These are phyloP conservation scores for Corella eumyota DNA, from an alignment of 23 tunicate species.

Conservation along the genomic window DNA sequence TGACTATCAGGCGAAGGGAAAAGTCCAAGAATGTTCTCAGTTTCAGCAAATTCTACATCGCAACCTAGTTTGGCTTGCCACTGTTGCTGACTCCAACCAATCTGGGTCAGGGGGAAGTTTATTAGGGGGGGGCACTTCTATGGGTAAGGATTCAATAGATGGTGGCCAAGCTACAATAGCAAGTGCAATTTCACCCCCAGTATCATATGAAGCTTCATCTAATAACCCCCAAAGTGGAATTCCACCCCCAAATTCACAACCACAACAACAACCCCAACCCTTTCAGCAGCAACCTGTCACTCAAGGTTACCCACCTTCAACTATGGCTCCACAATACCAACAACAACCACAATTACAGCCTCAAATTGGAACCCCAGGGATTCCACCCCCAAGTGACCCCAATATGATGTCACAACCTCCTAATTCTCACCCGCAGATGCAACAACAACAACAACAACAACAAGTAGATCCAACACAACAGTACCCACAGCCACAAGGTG, in stretches of 20 bases:
- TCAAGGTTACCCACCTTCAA: neutral
- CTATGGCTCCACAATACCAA: neutral
- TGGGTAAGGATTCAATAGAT: neutral
- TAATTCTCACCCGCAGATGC: neutral
- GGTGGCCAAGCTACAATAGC: neutral
- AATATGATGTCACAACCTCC: conserved; percentile 9
- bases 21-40: conserved; percentile 73
- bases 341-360: conserved; percentile 8
- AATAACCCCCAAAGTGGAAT: neutral
- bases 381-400: conserved; percentile 3
- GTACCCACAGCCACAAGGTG: neutral
- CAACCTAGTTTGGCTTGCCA: conserved; percentile 91
- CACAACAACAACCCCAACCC: neutral
- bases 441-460: too few species aligned
- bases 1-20: conserved; percentile 79
- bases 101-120: conserved; percentile 39
- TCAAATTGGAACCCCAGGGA: neutral
- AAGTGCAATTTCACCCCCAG: neutral
- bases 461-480: too few species aligned
- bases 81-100: conserved; percentile 95
- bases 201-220: neutral
- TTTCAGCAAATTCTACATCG: conserved; percentile 84
- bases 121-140: conserved; percentile 4
- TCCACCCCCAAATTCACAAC: neutral
- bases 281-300: too few species aligned